A percentile compares a stretch with the other conserved stretches of the same genome.
These are phyloP conservation scores for Microplitis mediator DNA, from an alignment of 1,140 invertebrate genomes.

Conservation along the genomic window DNA sequence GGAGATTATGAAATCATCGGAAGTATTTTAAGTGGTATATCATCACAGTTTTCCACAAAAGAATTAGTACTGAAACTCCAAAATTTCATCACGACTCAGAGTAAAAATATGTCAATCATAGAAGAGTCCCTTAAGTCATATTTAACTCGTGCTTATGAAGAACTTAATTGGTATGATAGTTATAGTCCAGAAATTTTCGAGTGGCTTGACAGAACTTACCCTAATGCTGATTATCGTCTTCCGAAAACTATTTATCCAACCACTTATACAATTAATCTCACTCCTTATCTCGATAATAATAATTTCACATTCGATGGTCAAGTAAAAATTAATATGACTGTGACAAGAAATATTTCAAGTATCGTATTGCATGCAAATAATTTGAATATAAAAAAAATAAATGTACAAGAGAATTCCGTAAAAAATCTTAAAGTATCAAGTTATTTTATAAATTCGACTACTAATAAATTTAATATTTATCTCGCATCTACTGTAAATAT, in stretches of 20 bases:
- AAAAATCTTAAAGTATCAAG: not conserved
- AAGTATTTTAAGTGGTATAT: slow-evolving; percentile 34
- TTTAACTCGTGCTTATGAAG: slow-evolving; percentile 21
- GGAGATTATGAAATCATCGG: slow-evolving; percentile 26
- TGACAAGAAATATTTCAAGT: slow-evolving; percentile 18
- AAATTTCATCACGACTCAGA: slow-evolving; percentile 17
- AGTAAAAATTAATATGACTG: slow-evolving; percentile 41
- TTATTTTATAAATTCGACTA: not conserved
- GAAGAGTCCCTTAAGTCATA: slow-evolving; percentile 7
- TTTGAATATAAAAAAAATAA: slow-evolving; percentile 32
- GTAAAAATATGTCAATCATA: slow-evolving; percentile 5
- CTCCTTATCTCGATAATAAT: slow-evolving; percentile 40
- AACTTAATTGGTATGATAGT: slow-evolving; percentile 39
- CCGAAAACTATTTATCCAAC: slow-evolving; percentile 39
- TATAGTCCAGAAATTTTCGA: slow-evolving; percentile 34
- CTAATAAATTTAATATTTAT: slow-evolving; percentile 41
- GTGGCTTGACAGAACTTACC: slow-evolving; percentile 37
- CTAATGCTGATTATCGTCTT: slow-evolving; percentile 38
- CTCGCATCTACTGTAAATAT: slow-evolving; percentile 12
- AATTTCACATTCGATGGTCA: slow-evolving; percentile 46
- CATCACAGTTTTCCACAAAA: slow-evolving; percentile 35
- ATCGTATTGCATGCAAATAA: slow-evolving; percentile 46
- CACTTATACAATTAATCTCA: slow-evolving; percentile 43
- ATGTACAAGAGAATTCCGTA: slow-evolving; percentile 5
- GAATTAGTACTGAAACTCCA: slow-evolving; percentile 35